A percentile compares a stretch with the other conserved stretches of the same genome.
Conservation (phyloP, 2,888 invertebrate genomes). For the Coremacera marginata region DNA sequence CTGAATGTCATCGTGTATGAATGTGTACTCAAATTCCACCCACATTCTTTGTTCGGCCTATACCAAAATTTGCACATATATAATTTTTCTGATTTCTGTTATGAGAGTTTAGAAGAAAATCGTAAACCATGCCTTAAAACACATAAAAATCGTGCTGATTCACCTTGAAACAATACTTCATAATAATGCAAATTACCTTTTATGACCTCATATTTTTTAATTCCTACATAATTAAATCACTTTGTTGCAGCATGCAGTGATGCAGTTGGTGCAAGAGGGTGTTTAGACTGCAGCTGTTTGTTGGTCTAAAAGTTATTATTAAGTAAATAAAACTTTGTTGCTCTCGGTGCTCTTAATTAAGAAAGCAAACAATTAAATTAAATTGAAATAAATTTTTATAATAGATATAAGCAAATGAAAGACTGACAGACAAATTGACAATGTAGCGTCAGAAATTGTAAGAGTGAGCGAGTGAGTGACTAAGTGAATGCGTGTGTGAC, state of each 20-base stretch:
- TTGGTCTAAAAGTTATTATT: conserved; percentile 14
- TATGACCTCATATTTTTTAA: conserved; percentile 7
- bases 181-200: not conserved
- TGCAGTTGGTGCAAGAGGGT: conserved; percentile 41
- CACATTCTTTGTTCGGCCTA: too few relatives aligned
- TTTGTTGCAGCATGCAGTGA: not conserved
- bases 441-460: not conserved
- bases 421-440: conserved; percentile 1
- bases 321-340: conserved; percentile 19
- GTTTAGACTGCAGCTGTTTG: conserved; percentile 32
- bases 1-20: too few relatives aligned
- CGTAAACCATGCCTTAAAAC: too few relatives aligned
- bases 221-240: not conserved
- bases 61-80: too few relatives aligned
- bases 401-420: conserved; percentile 22
- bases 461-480: not conserved
- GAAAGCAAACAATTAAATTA: conserved; percentile 50
- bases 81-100: too few relatives aligned
- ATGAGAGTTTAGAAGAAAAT: too few relatives aligned
- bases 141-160: too few relatives aligned
- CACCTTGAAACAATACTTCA: too few relatives aligned
- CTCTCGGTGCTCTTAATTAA: conserved; percentile 42
- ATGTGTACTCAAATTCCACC: too few relatives aligned
- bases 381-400: conserved; percentile 48
- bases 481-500: not conserved